Conservation (phyloP, 2,888 invertebrate species). For the Epistrophe eligans region DNA sequence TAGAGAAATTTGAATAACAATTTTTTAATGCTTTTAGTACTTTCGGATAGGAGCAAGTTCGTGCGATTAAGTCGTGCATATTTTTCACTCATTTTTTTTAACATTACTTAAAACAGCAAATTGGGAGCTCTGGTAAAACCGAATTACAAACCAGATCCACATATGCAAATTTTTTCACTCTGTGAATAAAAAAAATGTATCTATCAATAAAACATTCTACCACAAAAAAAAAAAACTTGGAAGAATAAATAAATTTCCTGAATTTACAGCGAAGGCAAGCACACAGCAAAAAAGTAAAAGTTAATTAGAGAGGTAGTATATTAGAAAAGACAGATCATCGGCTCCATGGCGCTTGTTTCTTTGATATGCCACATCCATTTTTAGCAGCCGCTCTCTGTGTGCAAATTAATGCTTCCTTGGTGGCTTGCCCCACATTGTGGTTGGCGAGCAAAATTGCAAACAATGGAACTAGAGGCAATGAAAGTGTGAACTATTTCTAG, state of each 20-base stretch:
- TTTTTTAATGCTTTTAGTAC: too few species aligned
- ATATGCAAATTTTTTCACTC: constrained; percentile 35
- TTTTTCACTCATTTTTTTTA: too few species aligned
- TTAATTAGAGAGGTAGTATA: constrained; percentile 60
- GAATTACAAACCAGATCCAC: constrained; percentile 16
- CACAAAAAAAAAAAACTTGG: constrained; percentile 18
- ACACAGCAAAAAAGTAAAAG: constrained; percentile 64
- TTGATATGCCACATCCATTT: constrained; percentile 5
- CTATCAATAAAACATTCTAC: constrained; percentile 35
- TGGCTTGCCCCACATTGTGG: constrained; percentile 39
- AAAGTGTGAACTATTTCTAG: constrained; percentile 60
- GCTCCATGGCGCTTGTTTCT: constrained; percentile 34
- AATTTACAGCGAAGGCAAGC: constrained; percentile 10
- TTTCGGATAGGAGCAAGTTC: too few species aligned
- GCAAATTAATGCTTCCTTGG: constrained; percentile 35
- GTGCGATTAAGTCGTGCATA: too few species aligned
- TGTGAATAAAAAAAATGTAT: constrained; percentile 13
- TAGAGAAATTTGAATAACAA: too few species aligned
- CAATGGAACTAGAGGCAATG: constrained; percentile 35
- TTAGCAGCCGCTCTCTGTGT: constrained; percentile 33
- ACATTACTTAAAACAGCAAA: background rate
- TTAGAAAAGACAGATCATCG: constrained; percentile 35
- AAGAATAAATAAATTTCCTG: constrained; percentile 41
- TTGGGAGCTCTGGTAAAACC: background rate
- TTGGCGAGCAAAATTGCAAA: background rate